Base-by-base conservation (phyloP, 2,888 invertebrate genomes). In the Amitus sp. region DNA sequence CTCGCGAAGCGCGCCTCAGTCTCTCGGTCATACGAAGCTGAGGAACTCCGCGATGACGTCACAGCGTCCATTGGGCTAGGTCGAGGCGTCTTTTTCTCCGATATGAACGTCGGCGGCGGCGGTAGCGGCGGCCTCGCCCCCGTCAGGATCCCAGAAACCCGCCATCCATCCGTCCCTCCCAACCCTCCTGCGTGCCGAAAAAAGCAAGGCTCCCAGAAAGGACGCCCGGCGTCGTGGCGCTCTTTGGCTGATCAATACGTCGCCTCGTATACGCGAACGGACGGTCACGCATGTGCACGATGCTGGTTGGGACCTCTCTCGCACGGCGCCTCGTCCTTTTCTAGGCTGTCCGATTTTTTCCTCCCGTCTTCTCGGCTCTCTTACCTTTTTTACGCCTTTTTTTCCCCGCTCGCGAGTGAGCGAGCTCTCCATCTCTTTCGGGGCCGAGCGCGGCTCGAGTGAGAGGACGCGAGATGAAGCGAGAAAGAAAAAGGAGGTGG, bases 161-260 rank as follows among this genome's bases (percentile, higher is more conserved):
- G 45, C 53, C 57, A 52, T 59, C 59, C 55, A 57, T 57, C 61
- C 64, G 4, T 30, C n/a, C 50, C 55, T 49, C 61, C 45, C n/a
- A 51, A 50, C 53, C 65, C 48, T 45, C 58, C 66, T 65, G 56
- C 59, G 64, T 58, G 53, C 65, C 66, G 57, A 62, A 79, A 80
- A 80, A 80, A 80, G 77, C 78, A 78, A 80, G 78, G 78, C 80
- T 80, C 80, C 76, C 78, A 76, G 75, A 80, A 80, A 81, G 81
- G 79, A 81, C 79, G 79, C 79, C 78, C 75, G 79, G 79, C 79
- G 79, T 79, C 79, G 80, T 77, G 77, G 80, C 80, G 79, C 80
- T 81, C 79, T 81, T 79, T 79, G 77, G 81, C 81, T 81, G 81
- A 81, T 81, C 81, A 81, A 81, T 81, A 81, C 79, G 77, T 80